Percentiles rank a stretch among this genome's conserved stretches.
Conservation (phyloP, 2,113 vertebrate genomes). For the Oncorhynchus masou region DNA sequence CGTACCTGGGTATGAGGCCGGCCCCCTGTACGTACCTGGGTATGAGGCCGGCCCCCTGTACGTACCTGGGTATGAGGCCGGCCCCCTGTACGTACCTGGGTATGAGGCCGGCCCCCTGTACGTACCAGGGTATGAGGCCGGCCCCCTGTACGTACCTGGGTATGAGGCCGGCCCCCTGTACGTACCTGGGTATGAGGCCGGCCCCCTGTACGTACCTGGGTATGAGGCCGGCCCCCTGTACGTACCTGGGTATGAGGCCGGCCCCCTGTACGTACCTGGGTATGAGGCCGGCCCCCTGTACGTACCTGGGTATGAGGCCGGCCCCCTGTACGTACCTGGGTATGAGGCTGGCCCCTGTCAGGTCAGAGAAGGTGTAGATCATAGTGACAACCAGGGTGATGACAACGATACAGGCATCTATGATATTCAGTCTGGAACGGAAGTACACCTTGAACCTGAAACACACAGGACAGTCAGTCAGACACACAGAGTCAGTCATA, state of each 20-base stretch:
- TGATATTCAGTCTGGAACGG: slow-evolving; percentile 79
- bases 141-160: too few species aligned
- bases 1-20: too few species aligned
- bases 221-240: too few species aligned
- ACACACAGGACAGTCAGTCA: slow-evolving; percentile 17
- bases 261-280: neutral
- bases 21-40: neutral
- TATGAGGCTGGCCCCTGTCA: slow-evolving; percentile 68
- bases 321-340: slow-evolving; percentile 76
- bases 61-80: too few species aligned
- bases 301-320: neutral
- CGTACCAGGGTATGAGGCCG: too few species aligned
- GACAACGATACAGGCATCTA: slow-evolving; percentile 80
- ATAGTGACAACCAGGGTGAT: slow-evolving; percentile 80
- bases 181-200: too few species aligned
- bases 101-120: slow-evolving; percentile 13
- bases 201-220: too few species aligned
- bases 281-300: neutral
- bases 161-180: too few species aligned
- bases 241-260: too few species aligned
- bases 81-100: too few species aligned
- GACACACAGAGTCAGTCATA: neutral
- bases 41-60: neutral
- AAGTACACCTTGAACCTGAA: slow-evolving; percentile 85
- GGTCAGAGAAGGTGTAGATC: slow-evolving; percentile 73